Base-by-base conservation (phyloP, 2,113 vertebrate genomes). In the Dipodomys ordii region DNA sequence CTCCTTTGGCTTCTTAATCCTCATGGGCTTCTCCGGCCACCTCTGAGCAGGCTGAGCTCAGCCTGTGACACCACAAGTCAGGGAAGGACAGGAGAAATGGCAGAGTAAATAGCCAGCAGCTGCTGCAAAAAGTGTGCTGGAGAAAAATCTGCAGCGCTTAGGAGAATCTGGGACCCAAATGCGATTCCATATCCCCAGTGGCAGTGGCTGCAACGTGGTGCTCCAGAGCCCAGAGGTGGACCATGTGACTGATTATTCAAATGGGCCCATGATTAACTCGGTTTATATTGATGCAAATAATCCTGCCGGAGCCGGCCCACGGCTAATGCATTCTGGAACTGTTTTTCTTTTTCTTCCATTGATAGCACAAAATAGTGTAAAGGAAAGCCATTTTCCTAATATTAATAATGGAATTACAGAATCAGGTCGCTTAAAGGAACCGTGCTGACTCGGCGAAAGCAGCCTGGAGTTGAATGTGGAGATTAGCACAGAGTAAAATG, bases 381-480 rank as follows among this genome's bases (percentile, higher is more conserved):
- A 98, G 96, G 97, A 98, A 98, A 98, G 97, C 98, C 39, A 98
- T 98, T 98, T 98, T 97, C 94, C 93, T 98, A 97, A 98, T 98
- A 98, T 98, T 98, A 98, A 98, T 98, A 98, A 98, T 97, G 96
- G 96, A 96, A 98, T 98, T 98, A 98, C 97, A 98, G 98, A 98
- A 98, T 97, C 98, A 98, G 98, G 98, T 98, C 98, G 97, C 97
- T 98, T 98, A 98, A 97, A 98, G 97, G 97, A 98, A 96, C 76
- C 89, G 65, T 71, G 98, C 98, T 98, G 98, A 98, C 97, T 98
- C 98, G 97, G 98, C 96, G 77, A 94, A 96, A 91, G 94, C 91
- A 85, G 96, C 35, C 22, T 85, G 15, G 91, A 76, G 90, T 95
- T 96, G 97, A 98, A 98, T 10, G 65, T 76, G 88, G 96, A 98